A percentile compares a stretch with the other conserved stretches of the same genome.
Conservation (phyloP, 1,140 invertebrate genomes). For the Daktulosphaira vitifoliae region DNA sequence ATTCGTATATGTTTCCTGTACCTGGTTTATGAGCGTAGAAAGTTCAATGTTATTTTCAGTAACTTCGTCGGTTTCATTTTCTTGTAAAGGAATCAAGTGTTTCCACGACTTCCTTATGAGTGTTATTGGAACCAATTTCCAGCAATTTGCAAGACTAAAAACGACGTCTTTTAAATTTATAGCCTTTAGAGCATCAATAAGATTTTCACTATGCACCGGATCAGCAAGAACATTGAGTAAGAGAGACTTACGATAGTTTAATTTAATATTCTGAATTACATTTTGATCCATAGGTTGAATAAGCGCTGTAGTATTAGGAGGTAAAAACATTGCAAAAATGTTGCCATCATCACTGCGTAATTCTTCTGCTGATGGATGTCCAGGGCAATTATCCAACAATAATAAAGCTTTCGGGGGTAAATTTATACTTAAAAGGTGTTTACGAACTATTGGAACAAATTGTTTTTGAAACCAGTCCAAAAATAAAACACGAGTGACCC, state of each 20-base stretch:
- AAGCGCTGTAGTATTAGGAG: constrained; percentile 43
- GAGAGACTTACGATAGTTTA: constrained; percentile 1
- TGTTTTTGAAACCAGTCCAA: not conserved
- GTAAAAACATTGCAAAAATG: constrained; percentile 41
- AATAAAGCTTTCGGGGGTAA: not conserved
- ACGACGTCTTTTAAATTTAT: not conserved
- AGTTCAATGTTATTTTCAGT: not conserved
- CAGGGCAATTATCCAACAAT: not conserved
- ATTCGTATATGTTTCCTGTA: not conserved
- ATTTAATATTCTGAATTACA: constrained; percentile 38
- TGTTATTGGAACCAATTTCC: not conserved
- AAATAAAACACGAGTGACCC: not conserved
- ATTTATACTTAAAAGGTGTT: not conserved
- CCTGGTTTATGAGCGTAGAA: constrained; percentile 2
- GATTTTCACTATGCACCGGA: not conserved
- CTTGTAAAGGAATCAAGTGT: no score
- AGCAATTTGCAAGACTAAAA: not conserved
- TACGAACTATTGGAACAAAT: not conserved
- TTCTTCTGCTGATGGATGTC: not conserved
- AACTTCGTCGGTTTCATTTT: no score
- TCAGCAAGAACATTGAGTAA: not conserved
- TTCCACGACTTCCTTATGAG: no score
- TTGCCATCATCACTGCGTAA: constrained; percentile 3
- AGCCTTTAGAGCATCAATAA: not conserved
- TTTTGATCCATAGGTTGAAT: constrained; percentile 44